These are phyloP conservation scores for Nanorana parkeri DNA, from an alignment of 2,113 vertebrate genomes.

Conservation along the genomic window DNA sequence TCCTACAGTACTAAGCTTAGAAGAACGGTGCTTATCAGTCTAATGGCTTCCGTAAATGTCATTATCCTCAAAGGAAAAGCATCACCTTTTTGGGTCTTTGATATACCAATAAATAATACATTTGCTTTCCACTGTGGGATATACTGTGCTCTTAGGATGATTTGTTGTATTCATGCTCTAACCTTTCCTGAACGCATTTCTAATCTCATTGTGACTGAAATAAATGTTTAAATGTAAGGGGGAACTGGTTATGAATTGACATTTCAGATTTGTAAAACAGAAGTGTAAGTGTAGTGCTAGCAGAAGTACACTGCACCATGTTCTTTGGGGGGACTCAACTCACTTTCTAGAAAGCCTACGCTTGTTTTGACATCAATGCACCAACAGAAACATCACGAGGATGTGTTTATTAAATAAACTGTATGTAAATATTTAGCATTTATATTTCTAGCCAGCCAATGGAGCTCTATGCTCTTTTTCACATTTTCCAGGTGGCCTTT, in stretches of 20 bases:
- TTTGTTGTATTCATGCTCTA: not conserved
- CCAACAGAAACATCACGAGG: too few relatives aligned
- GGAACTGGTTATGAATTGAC: too few relatives aligned
- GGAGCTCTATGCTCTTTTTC: too few relatives aligned
- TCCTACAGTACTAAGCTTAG: not conserved
- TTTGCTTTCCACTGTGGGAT: not conserved
- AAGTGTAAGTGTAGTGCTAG: not conserved
- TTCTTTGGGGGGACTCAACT: too few relatives aligned
- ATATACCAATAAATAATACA: conserved; percentile 37
- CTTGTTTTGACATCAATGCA: too few relatives aligned
- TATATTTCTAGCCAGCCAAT: too few relatives aligned
- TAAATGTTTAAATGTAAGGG: not conserved
- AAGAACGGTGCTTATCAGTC: not conserved
- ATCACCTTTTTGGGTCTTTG: conserved; percentile 27
- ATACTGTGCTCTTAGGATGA: not conserved
- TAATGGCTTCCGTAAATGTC: conserved; percentile 38
- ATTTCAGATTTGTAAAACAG: too few relatives aligned
- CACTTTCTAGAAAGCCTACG: too few relatives aligned
- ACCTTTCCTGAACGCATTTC: not conserved
- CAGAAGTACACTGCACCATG: too few relatives aligned
- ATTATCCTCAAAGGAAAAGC: conserved; percentile 17
- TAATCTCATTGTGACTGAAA: not conserved
- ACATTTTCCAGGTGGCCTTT: too few relatives aligned
- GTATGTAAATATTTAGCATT: too few relatives aligned
- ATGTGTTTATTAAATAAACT: too few relatives aligned